These are phyloP conservation scores for Naso thynnoides DNA, from an alignment of 2,797 vertebrate genomes.

Conservation along the genomic window DNA sequence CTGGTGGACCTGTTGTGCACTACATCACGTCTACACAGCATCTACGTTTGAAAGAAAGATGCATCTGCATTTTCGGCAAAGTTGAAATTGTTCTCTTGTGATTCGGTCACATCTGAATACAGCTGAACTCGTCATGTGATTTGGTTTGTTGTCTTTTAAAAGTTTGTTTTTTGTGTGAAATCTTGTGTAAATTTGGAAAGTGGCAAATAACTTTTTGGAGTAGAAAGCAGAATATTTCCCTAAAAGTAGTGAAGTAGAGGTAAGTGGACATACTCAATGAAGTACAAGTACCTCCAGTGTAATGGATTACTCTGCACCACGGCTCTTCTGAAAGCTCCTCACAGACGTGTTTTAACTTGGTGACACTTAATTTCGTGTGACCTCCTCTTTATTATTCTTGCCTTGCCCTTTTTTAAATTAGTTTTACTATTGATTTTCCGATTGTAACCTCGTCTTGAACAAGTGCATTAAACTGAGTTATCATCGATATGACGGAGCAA, in stretches of 20 bases:
- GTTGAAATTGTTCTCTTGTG: no score
- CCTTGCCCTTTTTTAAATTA: constrained; percentile 11
- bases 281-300: background rate
- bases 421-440: constrained; percentile 9
- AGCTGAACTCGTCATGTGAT: no score
- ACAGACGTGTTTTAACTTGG: background rate
- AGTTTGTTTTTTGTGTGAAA: background rate
- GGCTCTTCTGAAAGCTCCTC: background rate
- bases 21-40: no score
- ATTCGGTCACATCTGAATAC: no score
- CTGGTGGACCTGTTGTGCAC: no score
- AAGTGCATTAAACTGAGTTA: constrained; percentile 16
- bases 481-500: background rate
- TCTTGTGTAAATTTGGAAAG: background rate
- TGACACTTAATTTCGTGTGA: background rate
- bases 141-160: no score
- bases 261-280: no score
- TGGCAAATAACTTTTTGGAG: background rate
- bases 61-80: no score
- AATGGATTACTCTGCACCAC: no score
- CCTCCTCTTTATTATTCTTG: background rate
- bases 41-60: no score
- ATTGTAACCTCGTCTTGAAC: background rate
- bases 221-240: background rate
- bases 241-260: background rate